Evolutionary conservation across 2,888 invertebrate species (phyloP).

Genomic region (Dorcus hopei): DNA sequence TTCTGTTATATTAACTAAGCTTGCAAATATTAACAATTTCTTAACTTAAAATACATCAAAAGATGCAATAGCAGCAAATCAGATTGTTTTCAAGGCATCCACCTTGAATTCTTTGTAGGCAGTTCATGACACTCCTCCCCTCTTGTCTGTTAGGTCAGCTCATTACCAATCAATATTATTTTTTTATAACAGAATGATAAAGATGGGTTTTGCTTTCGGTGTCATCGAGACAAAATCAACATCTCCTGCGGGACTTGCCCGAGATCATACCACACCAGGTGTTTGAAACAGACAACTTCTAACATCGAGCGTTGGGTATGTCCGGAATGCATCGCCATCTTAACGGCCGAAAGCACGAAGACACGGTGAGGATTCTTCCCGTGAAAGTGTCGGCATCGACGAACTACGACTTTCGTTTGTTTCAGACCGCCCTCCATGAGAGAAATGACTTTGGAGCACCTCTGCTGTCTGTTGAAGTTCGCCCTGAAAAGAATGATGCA

Average conservation of each 20-base stretch:
- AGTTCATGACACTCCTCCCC: too few species aligned
- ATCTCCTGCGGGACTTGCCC: constrained; percentile 79
- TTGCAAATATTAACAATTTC: too few species aligned
- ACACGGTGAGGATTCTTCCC: constrained; percentile 53
- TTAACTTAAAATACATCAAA: too few species aligned
- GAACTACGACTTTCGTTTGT: constrained; percentile 17
- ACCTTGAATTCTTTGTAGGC: too few species aligned
- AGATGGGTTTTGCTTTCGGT: constrained; percentile 89
- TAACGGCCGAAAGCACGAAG: constrained; percentile 70
- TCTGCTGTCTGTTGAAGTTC: constrained; percentile 75
- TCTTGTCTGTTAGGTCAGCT: neutral
- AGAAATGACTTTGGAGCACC: constrained; percentile 67
- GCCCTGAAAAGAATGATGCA: constrained; percentile 78
- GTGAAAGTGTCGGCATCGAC: too few species aligned
- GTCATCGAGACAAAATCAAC: constrained; percentile 69
- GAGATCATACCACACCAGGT: constrained; percentile 78
- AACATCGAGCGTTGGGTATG: constrained; percentile 73
- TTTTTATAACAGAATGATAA: constrained; percentile 49
- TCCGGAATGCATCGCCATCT: constrained; percentile 75
- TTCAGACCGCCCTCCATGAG: constrained; percentile 68
- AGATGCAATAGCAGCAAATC: too few species aligned
- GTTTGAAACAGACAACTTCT: constrained; percentile 57
- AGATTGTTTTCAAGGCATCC: too few species aligned
- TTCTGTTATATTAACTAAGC: neutral
- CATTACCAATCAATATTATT: constrained; percentile 1